Evolutionary conservation across 2,888 invertebrate species (phyloP).

Genomic region (Hirtodrosophila duncani): DNA sequence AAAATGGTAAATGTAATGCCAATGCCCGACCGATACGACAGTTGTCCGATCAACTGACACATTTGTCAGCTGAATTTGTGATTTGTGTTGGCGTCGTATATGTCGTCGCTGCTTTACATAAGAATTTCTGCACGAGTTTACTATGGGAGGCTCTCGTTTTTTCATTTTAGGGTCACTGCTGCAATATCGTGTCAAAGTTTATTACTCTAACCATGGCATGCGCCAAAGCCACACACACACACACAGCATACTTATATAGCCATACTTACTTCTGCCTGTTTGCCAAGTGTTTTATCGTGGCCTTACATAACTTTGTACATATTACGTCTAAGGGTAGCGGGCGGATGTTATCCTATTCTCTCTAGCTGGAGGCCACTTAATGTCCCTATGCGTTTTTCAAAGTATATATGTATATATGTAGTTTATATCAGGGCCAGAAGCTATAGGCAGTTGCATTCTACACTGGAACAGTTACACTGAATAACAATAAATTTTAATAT

Average conservation of each 20-base stretch:
- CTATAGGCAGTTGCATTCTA: no score
- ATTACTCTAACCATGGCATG: conserved; percentile 25
- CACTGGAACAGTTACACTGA: background rate
- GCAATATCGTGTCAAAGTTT: conserved; percentile 44
- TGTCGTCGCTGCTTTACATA: conserved; percentile 16
- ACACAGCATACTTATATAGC: conserved; percentile 6
- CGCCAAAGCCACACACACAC: background rate
- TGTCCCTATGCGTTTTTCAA: no score
- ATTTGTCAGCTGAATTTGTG: conserved; percentile 32
- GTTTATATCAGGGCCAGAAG: no score
- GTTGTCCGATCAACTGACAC: no score
- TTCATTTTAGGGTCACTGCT: conserved; percentile 45
- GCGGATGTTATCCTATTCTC: no score
- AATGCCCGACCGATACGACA: no score
- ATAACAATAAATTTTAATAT: conserved; percentile 3
- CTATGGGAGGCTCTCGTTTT: background rate
- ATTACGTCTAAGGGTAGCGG: no score
- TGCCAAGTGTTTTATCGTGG: conserved; percentile 48
- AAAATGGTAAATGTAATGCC: no score
- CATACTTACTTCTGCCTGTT: conserved; percentile 13
- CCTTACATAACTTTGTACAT: conserved; percentile 57
- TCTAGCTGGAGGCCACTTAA: conserved; percentile 57
- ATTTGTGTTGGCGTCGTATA: background rate
- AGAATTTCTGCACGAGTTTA: conserved; percentile 1
- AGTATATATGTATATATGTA: no score